Base-by-base conservation (phyloP, 1,140 invertebrate genomes). In the Andrena cerasifolii region DNA sequence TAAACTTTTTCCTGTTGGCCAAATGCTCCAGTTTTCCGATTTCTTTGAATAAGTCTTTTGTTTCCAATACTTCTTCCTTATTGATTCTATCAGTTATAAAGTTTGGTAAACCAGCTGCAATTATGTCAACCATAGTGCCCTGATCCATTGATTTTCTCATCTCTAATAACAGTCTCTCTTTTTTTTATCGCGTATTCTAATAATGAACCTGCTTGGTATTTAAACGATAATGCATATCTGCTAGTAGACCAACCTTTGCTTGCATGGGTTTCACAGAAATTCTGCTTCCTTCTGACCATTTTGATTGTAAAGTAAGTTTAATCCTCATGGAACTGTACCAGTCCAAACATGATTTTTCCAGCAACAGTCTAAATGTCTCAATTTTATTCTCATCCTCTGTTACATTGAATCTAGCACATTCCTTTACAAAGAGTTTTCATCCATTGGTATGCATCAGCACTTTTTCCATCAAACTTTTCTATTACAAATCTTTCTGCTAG, bases 161-260 rank as follows among this genome's bases (percentile, higher is more conserved):
- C 5, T 82, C 77, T 49, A 78, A 78, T 16, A 77, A 84, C 16
- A 74, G 45, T 54, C 49, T 65, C 70, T 79, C 74, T n/a, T 80
- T 82, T 84, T 49, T 31, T 84, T 65, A 84, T 61, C 18, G 79
- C 84, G 62, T 86, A 84, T 16, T 84, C 67, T 28, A 82, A 10
- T 18, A 84, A 54, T 53, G 79, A 77, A 0, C 84, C 84, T 33
- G 59, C 65, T 61, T 71, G 68, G 26, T 80, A 84, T 75, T 72
- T 86, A 47, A 68, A 84, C 0, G 16, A 24, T 3, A 61, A 3
- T 16, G 78, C 81, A 70, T 83, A 81, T 8, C 4, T 70, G 28
- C 12, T 43, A 0, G 16, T 21, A 5, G 16, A 21, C 63, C 63
- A 66, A 21, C 63, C 63, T 53, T 66, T 66, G 6, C 36, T 10